phyloP scores from a whole-genome alignment of 2,797 vertebrate species.

The Hyperoplus lanceolatus region DNA sequence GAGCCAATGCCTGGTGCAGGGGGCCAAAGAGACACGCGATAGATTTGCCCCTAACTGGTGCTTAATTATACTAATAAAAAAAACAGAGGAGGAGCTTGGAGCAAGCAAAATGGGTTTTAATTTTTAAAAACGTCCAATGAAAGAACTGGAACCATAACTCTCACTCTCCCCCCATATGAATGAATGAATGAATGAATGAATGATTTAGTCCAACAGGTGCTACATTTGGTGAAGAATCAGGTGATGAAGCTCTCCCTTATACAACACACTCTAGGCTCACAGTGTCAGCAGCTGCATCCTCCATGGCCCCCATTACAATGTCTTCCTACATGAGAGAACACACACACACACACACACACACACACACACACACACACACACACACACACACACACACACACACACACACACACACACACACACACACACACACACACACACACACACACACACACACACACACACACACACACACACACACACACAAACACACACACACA shows the following conservation, averaged over 20 bases:
- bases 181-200: conserved; percentile 4
- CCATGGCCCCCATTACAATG: conserved; percentile 49
- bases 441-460: conserved; percentile 20
- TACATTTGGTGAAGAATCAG: conserved; percentile 43
- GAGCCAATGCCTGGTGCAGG: conserved; percentile 45
- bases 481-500: conserved; percentile 23
- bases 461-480: conserved; percentile 18
- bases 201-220: conserved; percentile 61
- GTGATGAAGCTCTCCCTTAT: conserved; percentile 22
- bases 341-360: too few relatives aligned
- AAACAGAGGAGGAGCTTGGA: neutral
- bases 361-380: too few relatives aligned
- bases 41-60: conserved; percentile 79
- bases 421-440: conserved; percentile 22
- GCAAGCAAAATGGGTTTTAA: conserved; percentile 11
- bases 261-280: conserved; percentile 14
- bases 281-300: conserved; percentile 78
- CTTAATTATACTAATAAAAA: conserved; percentile 64
- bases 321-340: conserved; percentile 40
- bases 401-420: conserved; percentile 26
- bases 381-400: conserved; percentile 13
- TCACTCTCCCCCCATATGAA: neutral
- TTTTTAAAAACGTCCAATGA: conserved; percentile 21
- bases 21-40: conserved; percentile 51
- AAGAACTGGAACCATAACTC: conserved; percentile 9